These are phyloP conservation scores for Bothrops jararaca DNA, from an alignment of 2,113 vertebrate genomes.

Conservation along the genomic window DNA sequence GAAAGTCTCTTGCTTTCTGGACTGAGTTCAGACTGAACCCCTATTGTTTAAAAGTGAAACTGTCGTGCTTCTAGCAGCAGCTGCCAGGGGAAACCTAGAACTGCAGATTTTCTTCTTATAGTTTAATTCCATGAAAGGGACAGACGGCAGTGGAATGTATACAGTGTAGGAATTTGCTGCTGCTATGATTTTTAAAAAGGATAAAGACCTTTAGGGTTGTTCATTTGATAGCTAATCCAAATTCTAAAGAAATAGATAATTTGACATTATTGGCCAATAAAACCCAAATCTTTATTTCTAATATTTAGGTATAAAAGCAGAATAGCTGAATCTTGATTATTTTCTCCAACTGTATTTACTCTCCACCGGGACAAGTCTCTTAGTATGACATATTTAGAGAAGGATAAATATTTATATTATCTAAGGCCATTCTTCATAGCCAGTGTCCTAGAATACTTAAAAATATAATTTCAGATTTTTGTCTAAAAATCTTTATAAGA, in stretches of 20 bases:
- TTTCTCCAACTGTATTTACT: background rate
- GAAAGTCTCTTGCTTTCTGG: background rate
- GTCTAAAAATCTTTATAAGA: background rate
- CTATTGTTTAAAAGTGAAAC: background rate
- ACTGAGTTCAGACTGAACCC: background rate
- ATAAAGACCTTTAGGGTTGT: background rate
- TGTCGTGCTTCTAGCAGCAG: background rate
- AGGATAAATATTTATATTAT: background rate
- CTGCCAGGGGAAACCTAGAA: background rate
- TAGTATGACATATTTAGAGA: background rate
- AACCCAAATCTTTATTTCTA: background rate
- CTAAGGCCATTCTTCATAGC: background rate
- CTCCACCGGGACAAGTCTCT: background rate
- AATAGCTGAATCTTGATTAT: background rate
- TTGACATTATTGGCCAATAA: background rate
- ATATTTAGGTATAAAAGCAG: background rate
- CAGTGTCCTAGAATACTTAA: too few species aligned
- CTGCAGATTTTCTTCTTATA: background rate
- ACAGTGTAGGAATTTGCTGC: background rate
- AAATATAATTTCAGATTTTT: background rate
- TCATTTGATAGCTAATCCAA: background rate
- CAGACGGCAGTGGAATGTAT: background rate
- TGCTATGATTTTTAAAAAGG: background rate
- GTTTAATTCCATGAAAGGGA: background rate
- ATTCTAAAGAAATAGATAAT: background rate